Percentiles rank a stretch among this genome's conserved stretches.
These are phyloP conservation scores for Acanthosoma haemorrhoidale DNA, from an alignment of 2,888 invertebrate genomes.

Conservation along the genomic window DNA sequence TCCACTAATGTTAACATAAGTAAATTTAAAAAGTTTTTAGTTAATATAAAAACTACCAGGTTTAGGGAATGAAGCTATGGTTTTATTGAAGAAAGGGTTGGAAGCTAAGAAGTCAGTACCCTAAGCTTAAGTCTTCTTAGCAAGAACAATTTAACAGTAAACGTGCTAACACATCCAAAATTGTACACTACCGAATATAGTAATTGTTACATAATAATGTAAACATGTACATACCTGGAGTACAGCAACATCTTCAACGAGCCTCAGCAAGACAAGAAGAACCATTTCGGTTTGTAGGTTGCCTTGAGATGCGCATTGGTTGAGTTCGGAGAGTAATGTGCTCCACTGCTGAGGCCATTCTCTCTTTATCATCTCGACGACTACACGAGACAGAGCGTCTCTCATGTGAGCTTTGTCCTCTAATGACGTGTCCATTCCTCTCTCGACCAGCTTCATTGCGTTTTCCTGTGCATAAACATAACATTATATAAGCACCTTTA, in stretches of 20 bases:
- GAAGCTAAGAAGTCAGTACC: too few species aligned
- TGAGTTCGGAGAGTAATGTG: conserved; percentile 72
- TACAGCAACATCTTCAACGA: conserved; percentile 89
- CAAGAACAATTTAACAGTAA: too few species aligned
- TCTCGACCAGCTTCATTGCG: conserved; percentile 74
- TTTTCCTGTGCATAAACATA: conserved; percentile 56
- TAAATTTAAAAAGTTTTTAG: too few species aligned
- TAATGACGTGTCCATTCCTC: conserved; percentile 50
- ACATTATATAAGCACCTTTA: too few species aligned
- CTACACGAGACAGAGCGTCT: conserved; percentile 79
- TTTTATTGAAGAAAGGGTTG: too few species aligned
- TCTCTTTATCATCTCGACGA: conserved; percentile 93
- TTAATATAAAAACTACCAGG: too few species aligned
- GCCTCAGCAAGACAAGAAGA: conserved; percentile 75
- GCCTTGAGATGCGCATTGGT: conserved; percentile 56
- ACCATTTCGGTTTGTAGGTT: conserved; percentile 87
- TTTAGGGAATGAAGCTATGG: too few species aligned
- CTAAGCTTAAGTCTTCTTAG: too few species aligned
- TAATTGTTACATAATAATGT: too few species aligned
- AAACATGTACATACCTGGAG: conserved; percentile 77
- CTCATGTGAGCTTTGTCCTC: conserved; percentile 63
- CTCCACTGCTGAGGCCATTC: conserved; percentile 99
- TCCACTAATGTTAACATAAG: too few species aligned
- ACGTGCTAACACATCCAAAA: too few species aligned
- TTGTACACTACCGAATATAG: too few species aligned